Evolutionary conservation across 2,113 vertebrate species (phyloP).

Genomic region (Otis tarda): DNA sequence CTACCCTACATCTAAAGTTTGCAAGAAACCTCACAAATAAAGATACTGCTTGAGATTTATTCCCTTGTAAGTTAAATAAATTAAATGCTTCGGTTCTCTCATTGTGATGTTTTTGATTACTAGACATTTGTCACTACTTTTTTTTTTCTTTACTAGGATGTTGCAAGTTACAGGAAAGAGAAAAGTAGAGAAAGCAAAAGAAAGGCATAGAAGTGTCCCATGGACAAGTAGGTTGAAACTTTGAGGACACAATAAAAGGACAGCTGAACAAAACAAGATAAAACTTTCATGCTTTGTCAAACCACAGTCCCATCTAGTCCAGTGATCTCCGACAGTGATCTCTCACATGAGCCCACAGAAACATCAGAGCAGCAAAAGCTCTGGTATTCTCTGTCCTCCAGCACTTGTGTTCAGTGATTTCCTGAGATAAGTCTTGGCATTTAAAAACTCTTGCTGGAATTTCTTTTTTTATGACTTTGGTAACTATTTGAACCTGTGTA

Average conservation of each 20-base stretch:
- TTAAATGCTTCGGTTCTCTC: not conserved
- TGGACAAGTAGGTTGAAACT: not conserved
- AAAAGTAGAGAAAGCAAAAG: not conserved
- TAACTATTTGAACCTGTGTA: not conserved
- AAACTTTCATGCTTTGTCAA: not conserved
- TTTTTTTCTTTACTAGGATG: not conserved
- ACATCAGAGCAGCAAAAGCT: not conserved
- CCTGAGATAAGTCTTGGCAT: not conserved
- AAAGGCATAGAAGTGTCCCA: not conserved
- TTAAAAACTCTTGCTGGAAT: not conserved
- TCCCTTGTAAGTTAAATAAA: not conserved
- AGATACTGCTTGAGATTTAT: not conserved
- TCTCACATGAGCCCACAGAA: not conserved
- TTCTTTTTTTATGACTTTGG: not conserved
- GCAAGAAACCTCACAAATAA: not conserved
- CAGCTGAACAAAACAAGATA: not conserved
- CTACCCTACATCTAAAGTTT: not conserved
- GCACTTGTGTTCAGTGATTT: not conserved
- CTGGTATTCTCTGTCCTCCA: rapidly evolving
- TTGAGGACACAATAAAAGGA: not conserved
- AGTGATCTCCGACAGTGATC: not conserved
- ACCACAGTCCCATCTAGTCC: not conserved
- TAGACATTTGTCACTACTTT: not conserved
- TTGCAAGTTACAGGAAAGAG: not conserved
- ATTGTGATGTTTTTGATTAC: not conserved